A percentile compares a stretch with the other conserved stretches of the same genome.
Conservation (phyloP, 2,888 invertebrate species). For the Corythucha ciliata region DNA sequence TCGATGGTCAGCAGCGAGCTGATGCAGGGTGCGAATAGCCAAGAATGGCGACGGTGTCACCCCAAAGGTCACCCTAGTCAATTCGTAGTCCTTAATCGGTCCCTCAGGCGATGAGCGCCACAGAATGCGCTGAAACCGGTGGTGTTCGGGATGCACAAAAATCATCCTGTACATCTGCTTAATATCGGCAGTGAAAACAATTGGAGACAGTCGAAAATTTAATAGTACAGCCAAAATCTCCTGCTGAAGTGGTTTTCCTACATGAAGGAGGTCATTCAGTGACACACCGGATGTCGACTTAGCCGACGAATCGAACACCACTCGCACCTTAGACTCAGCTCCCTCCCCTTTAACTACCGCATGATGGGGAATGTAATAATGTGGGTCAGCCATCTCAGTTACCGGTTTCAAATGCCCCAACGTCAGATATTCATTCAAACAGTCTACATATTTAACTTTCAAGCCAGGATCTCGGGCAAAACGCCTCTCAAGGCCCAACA, state of each 20-base stretch:
- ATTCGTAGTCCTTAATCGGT: constrained; percentile 28
- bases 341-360: neutral
- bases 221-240: constrained; percentile 3
- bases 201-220: constrained; percentile 18
- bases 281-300: neutral
- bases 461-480: constrained; percentile 2
- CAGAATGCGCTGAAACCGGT: constrained; percentile 33
- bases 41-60: constrained; percentile 32
- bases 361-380: constrained; percentile 14
- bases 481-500: neutral
- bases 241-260: constrained; percentile 1
- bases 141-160: constrained; percentile 22
- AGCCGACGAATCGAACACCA: constrained; percentile 16
- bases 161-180: constrained; percentile 26
- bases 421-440: constrained; percentile 20
- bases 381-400: neutral
- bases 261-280: constrained; percentile 1
- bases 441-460: neutral
- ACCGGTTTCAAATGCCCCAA: constrained; percentile 14
- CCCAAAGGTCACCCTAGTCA: constrained; percentile 34
- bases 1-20: constrained; percentile 28
- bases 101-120: constrained; percentile 30
- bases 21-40: constrained; percentile 30
- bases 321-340: constrained; percentile 10
- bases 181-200: constrained; percentile 17